phyloP scores from a whole-genome alignment of 2,888 invertebrate species.

The Drosophila mimetica region DNA sequence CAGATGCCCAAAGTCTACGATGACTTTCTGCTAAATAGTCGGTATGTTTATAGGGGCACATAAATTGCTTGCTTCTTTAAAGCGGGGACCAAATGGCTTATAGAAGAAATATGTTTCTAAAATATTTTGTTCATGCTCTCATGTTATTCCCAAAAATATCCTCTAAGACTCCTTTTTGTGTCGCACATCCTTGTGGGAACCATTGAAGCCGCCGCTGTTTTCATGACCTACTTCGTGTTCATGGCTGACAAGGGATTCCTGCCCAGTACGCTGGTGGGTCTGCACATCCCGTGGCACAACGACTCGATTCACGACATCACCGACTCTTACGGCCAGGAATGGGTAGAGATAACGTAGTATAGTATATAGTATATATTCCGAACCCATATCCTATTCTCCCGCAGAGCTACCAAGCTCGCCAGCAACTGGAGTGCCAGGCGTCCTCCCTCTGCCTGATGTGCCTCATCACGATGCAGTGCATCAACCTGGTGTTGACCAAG shows the following conservation, averaged over 20 bases:
- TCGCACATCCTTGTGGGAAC: conserved; percentile 51
- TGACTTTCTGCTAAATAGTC: conserved; percentile 48
- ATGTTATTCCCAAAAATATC: background rate
- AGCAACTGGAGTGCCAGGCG: conserved; percentile 26
- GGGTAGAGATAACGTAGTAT: conserved; percentile 36
- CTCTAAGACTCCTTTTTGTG: conserved; percentile 54
- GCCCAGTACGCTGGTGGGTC: conserved; percentile 42
- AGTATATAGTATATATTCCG: background rate
- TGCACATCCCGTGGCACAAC: conserved; percentile 40
- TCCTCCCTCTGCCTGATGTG: conserved; percentile 25
- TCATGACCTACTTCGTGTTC: conserved; percentile 43
- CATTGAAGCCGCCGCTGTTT: conserved; percentile 55
- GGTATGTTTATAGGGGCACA: conserved; percentile 26
- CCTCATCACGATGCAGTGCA: conserved; percentile 51
- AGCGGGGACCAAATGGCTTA: no score
- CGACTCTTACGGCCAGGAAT: conserved; percentile 68
- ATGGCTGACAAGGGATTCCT: conserved; percentile 59
- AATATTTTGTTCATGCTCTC: no score
- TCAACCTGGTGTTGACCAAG: conserved; percentile 50
- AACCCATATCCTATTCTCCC: background rate
- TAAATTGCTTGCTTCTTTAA: no score
- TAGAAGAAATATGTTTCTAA: background rate
- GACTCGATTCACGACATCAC: conserved; percentile 32
- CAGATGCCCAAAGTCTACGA: conserved; percentile 48
- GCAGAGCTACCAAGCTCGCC: conserved; percentile 40